Conservation (phyloP, 2,797 vertebrate species). For the Notamacropus eugenii region DNA sequence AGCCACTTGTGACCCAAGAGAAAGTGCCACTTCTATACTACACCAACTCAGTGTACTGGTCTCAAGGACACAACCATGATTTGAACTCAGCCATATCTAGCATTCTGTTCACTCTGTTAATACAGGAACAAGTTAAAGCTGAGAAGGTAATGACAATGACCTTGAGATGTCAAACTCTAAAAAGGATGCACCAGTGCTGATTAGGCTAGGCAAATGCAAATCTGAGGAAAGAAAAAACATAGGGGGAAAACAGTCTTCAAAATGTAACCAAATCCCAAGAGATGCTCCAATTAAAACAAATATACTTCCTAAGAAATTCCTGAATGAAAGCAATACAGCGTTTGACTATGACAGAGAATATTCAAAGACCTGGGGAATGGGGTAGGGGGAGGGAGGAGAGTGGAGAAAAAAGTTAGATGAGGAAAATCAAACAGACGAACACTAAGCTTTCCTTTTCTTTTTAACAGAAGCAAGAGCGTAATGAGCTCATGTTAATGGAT, state of each 20-base stretch:
- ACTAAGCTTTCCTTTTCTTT: neutral
- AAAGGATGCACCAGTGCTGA: neutral
- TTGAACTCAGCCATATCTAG: neutral
- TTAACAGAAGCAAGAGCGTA: constrained; percentile 1
- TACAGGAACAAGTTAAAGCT: neutral
- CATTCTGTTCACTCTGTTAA: neutral
- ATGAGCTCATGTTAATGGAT: neutral
- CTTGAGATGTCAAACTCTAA: neutral
- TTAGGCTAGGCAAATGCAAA: neutral
- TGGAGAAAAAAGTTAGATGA: neutral
- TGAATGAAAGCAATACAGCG: neutral
- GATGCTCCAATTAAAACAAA: constrained; percentile 8
- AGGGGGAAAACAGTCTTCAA: neutral
- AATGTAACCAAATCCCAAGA: neutral
- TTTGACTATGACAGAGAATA: neutral
- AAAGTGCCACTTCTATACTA: neutral
- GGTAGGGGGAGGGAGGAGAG: constrained; percentile 17
- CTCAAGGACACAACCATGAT: neutral
- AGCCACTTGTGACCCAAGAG: neutral
- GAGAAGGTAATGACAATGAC: constrained; percentile 1
- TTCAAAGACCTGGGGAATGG: neutral
- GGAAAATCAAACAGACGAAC: constrained; percentile 7
- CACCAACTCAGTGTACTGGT: neutral
- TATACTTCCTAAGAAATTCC: neutral
- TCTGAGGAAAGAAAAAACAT: neutral